Evolutionary conservation across 2,888 invertebrate species (phyloP), one percentile per base, ranked within the genome.

Genomic region (Apoderus coryli): DNA sequence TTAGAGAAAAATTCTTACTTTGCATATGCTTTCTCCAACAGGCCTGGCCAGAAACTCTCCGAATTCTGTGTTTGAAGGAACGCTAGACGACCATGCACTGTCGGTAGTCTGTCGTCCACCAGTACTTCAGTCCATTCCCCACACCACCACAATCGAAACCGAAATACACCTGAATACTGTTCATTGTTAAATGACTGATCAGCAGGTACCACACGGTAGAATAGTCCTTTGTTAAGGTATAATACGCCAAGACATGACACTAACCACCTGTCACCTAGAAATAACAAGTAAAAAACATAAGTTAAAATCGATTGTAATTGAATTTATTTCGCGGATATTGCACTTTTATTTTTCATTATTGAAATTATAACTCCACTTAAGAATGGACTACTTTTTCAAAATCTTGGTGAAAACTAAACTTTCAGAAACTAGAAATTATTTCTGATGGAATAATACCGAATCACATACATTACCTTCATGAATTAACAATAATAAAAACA

Each of bases 101-200:
- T 86, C 4, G 89, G 89, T 36, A 90, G 64, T 12, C 85, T 69
- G 56, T 90, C 90, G 54, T 90, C 89, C 10, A 90, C 84, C 28
- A 88, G 63, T 16, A 81, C 80, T 54, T 89, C 89, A 14, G 79
- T 74, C 89, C 89, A 90, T 52, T 86, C 81, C 3, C 88, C 89
- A 50, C 85, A 86, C 85, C 88, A 88, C 88, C 88, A 90, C 12
- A 90, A 59, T 0, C 88, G 75, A 59, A 90, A 90, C 41, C 89
- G 74, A 60, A 84, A 86, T 10, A 85, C 74, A 1, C 86, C 86
- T 25, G 77, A 70, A 47, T 79, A 78, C 10, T 72, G 67, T 9
- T 66, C 66, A 16, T 65, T 67, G 31, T 68, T 70, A 51, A 89
- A 76, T 12, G 75, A 72, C 58, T 90, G 90, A 52, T 89, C 88